These are phyloP conservation scores for Scyliorhinus canicula DNA, from an alignment of 2,797 vertebrate species.

Conservation along the genomic window DNA sequence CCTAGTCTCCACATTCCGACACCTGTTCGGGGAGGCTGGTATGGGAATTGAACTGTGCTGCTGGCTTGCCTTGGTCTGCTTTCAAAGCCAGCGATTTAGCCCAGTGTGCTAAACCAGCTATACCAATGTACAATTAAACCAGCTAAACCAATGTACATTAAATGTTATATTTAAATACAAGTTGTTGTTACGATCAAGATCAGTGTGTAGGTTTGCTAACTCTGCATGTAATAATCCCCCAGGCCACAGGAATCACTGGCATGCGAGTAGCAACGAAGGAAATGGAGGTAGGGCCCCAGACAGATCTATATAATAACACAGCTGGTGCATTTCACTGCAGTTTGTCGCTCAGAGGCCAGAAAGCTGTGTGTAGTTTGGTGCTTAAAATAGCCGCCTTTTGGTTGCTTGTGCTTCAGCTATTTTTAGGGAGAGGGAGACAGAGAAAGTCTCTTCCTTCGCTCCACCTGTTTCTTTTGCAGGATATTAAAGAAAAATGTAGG, in stretches of 20 bases:
- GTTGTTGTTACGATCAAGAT: not conserved
- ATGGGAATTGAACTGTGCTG: too few species aligned
- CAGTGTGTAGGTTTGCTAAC: not conserved
- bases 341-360: not conserved
- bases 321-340: constrained; percentile 20
- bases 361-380: not conserved
- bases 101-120: too few species aligned
- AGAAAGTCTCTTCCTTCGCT: not conserved
- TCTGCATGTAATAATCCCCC: not conserved
- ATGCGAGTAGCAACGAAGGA: not conserved
- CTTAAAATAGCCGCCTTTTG: constrained; percentile 19
- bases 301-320: not conserved
- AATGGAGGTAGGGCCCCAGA: not conserved
- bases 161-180: not conserved
- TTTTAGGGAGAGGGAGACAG: not conserved
- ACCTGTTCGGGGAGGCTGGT: too few species aligned
- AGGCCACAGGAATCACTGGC: not conserved
- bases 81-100: too few species aligned
- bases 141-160: too few species aligned
- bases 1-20: too few species aligned
- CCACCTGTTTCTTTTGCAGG: not conserved
- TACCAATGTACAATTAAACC: too few species aligned
- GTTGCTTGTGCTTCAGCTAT: constrained; percentile 5
- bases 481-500: not conserved
- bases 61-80: too few species aligned